Base-by-base conservation (phyloP, 1,140 invertebrate genomes). In the Himalopsyche phryganea region DNA sequence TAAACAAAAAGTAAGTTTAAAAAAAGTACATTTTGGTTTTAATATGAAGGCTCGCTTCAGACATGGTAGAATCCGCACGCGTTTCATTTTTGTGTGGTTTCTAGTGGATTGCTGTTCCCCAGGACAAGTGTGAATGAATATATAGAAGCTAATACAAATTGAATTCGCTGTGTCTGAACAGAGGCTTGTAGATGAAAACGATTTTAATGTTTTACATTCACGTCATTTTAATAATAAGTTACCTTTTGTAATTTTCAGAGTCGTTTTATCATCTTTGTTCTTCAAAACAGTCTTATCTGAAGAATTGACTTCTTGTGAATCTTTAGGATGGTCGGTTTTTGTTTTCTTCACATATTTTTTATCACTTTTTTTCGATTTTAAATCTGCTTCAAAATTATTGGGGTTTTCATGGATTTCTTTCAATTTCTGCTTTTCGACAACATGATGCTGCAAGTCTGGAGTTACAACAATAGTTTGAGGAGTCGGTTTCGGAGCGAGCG, bases 381-480 rank as follows among this genome's bases (percentile, higher is more conserved):
- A n/a, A 20, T 64, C 58, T 23, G 48, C 28, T 6, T 56, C 58
- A 18, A 51, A 36, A 50, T 42, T 53, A 10, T 6, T 44, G 6
- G 53, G 33, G 17, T 36, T 53, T 10, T 50, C 51, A n/a, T 59
- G 38, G 13, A 28, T 20, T 20, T 59, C 57, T 23, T 51, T 57
- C 6, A n/a, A 15, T 19, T 52, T 33, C 35, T 45, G 20, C 4
- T 38, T 57, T 38, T 60, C 58, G 42, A 32, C 15, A 6, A 60
- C 23, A 52, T 57, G 42, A 53, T 57, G 58, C 11, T 59, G 62
- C 9, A 65, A 15, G 52, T 65, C 63, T 14, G 63, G 63, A 40
- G 61, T 65, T 0, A 78, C 73, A n/a, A 78, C 65, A 28, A 78
- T 76, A 1, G 74, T 78, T 57, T 78, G 76, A 10, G 74, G 70